Evolutionary conservation across 2,888 invertebrate genomes (phyloP).

Genomic region (Athalia cordata): DNA sequence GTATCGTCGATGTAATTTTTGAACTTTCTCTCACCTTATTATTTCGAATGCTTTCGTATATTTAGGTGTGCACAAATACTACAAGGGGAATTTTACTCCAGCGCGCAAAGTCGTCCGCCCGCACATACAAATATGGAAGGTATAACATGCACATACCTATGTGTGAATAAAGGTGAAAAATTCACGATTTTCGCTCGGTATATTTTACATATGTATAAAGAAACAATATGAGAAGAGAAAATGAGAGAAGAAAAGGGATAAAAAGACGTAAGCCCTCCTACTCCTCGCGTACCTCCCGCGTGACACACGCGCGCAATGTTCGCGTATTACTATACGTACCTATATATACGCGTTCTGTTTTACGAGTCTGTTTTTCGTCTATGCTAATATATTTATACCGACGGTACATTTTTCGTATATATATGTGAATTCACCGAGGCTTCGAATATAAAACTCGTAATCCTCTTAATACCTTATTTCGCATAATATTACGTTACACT

Average conservation of each 20-base stretch:
- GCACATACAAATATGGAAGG: too few species aligned
- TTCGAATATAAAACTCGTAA: neutral
- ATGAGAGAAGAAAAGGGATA: neutral
- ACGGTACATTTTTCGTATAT: neutral
- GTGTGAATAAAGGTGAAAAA: too few species aligned
- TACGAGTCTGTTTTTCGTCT: constrained; percentile 67
- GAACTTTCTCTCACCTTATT: too few species aligned
- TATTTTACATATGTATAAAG: too few species aligned
- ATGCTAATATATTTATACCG: constrained; percentile 61
- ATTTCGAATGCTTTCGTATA: too few species aligned
- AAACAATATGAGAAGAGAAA: neutral
- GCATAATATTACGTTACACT: neutral
- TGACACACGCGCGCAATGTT: neutral
- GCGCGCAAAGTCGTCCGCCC: too few species aligned
- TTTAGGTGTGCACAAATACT: too few species aligned
- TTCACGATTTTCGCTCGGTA: too few species aligned
- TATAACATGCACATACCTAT: too few species aligned
- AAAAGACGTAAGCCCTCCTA: neutral
- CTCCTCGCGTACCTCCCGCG: neutral
- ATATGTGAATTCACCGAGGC: neutral
- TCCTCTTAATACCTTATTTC: too few species aligned
- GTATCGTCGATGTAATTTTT: too few species aligned
- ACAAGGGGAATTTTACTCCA: too few species aligned
- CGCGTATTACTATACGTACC: neutral
- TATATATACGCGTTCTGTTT: constrained; percentile 48